Evolutionary conservation across 2,113 vertebrate genomes (phyloP).

Genomic region (Lamprotornis superbus): DNA sequence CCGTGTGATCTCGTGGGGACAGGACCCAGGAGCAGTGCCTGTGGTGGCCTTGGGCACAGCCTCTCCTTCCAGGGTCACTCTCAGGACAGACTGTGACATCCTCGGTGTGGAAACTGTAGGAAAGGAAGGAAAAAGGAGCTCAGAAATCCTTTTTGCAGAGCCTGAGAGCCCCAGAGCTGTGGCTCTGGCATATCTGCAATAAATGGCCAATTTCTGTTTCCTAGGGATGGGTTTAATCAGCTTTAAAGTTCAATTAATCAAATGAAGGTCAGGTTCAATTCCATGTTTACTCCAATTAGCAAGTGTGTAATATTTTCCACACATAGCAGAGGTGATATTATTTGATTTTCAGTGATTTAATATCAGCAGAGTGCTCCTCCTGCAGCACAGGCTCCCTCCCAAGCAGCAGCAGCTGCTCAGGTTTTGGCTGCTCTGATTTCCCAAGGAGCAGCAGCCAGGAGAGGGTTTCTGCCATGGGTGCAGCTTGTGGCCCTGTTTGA

Average conservation of each 20-base stretch:
- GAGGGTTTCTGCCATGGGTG: not conserved
- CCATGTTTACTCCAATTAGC: not conserved
- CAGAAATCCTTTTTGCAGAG: not conserved
- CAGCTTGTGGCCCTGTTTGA: not conserved
- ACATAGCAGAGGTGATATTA: not conserved
- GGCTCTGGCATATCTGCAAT: not conserved
- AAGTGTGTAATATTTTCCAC: not conserved
- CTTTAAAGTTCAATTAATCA: not conserved
- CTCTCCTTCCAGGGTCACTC: rapidly evolving
- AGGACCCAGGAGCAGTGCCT: rapidly evolving
- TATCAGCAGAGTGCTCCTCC: not conserved
- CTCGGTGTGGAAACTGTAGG: rapidly evolving
- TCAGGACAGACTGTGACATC: not conserved
- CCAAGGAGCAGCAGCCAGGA: not conserved
- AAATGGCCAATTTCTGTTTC: not conserved
- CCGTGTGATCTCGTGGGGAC: rapidly evolving
- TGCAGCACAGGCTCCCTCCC: not conserved
- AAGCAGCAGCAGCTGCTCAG: not conserved
- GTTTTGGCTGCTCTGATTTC: not conserved
- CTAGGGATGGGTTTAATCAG: not conserved
- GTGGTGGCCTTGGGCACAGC: not conserved
- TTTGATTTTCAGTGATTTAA: not conserved
- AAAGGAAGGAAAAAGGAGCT: not conserved
- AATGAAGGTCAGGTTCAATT: not conserved
- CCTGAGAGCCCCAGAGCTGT: not conserved